Evolutionary conservation across 2,888 invertebrate species (phyloP).

Genomic region (Glyphotaelius pellucidus): DNA sequence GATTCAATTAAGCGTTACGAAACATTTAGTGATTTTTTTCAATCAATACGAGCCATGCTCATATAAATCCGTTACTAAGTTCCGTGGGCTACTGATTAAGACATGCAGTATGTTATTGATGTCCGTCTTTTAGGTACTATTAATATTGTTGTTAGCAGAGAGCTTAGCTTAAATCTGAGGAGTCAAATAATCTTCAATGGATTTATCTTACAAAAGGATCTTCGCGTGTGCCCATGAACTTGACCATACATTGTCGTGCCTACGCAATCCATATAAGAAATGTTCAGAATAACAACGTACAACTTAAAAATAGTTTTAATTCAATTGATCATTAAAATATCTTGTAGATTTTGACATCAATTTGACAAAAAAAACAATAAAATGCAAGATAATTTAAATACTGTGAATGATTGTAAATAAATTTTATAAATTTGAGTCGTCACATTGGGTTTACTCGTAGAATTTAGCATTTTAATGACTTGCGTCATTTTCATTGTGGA

Average conservation of each 20-base stretch:
- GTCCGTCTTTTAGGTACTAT: neutral
- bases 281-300: neutral
- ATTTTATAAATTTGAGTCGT: neutral
- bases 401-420: neutral
- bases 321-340: neutral
- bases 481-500: neutral
- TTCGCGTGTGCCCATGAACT: constrained; percentile 33
- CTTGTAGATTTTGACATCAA: neutral
- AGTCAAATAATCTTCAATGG: constrained; percentile 20
- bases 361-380: neutral
- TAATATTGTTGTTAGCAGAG: neutral
- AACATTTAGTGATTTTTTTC: too few relatives aligned
- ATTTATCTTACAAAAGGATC: constrained; percentile 20
- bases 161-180: neutral
- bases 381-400: neutral
- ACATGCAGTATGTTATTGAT: neutral
- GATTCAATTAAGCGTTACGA: too few relatives aligned
- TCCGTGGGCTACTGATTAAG: neutral
- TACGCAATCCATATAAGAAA: constrained; percentile 37
- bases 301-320: neutral
- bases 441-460: neutral
- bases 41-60: neutral
- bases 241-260: constrained; percentile 40
- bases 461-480: neutral
- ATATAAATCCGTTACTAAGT: neutral